Base-by-base conservation (phyloP, 2,888 invertebrate genomes). In the Catonia carolina region DNA sequence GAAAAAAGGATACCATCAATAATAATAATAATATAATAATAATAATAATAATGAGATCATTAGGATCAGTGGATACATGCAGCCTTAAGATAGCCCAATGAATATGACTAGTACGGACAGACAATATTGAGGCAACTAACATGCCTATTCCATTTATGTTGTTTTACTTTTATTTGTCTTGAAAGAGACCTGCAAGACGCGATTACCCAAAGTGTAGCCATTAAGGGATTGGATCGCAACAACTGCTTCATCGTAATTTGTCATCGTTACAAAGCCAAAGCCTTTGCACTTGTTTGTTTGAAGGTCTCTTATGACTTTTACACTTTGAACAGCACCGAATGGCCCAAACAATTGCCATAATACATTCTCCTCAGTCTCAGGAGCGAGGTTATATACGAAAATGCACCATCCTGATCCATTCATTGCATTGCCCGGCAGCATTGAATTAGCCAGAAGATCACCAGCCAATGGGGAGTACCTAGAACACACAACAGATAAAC, bases 181-280 rank as follows among this genome's bases (percentile, higher is more conserved):
- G 84, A 95, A 94, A 78, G 93, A 94, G 77, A 97, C 95, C 80
- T 96, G 96, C 72, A 96, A 83, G 68, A 94, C 92, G 69, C 96
- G 86, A 75, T 93, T 94, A 70, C 92, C 93, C 70, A 97, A 81
- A 68, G 92, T 90, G 77, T 94, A 95, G 69, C 96, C 96, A 75
- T 97, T 96, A 71, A 97, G 80, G 64, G 92, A 92, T 76, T 94
- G 92, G 71, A 96, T 96, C 67, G 97, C 96, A 69, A 93, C 89
- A 63, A 94, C 86, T 60, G 96, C 93, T 76, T 97, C 96, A 70
- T 96, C 95, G 73, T 97, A 96, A 76, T 95, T 94, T 72, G 94
- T 94, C 96, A 97, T 97, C 64, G 95, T 95, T 67, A 97, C 95
- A 75, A 96, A 96, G 66, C 95, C 97, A 75, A 95, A 97, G 63